Evolutionary conservation across 2,888 invertebrate genomes (phyloP).

Genomic region (Achlya flavicornis): DNA sequence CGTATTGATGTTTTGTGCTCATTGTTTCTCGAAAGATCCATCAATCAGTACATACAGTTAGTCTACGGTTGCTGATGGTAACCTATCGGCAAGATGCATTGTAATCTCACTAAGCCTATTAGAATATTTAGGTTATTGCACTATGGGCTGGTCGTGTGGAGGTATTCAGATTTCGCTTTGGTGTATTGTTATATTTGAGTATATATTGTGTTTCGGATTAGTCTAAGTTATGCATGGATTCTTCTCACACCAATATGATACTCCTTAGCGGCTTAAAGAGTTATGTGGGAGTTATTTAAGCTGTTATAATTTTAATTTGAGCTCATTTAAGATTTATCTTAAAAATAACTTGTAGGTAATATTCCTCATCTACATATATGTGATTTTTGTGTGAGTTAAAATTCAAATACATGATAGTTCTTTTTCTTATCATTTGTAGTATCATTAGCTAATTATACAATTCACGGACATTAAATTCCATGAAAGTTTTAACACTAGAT

Average conservation of each 20-base stretch:
- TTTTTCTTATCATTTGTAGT: too few relatives aligned
- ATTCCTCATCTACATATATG: too few relatives aligned
- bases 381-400: too few relatives aligned
- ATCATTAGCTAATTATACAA: background rate
- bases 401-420: too few relatives aligned
- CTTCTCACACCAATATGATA: background rate
- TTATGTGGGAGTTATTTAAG: background rate
- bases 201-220: slow-evolving; percentile 11
- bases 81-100: slow-evolving; percentile 32
- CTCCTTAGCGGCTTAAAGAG: slow-evolving; percentile 4
- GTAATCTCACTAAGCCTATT: slow-evolving; percentile 52
- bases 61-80: slow-evolving; percentile 44
- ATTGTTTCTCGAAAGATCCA: slow-evolving; percentile 73
- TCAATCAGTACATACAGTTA: slow-evolving; percentile 69
- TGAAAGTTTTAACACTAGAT: slow-evolving; percentile 27
- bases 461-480: slow-evolving; percentile 17
- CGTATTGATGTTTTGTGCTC: slow-evolving; percentile 60
- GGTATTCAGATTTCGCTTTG: slow-evolving; percentile 23
- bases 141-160: slow-evolving; percentile 22
- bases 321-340: too few relatives aligned
- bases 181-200: slow-evolving; percentile 2
- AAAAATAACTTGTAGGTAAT: too few relatives aligned
- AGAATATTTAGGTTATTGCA: slow-evolving; percentile 46
- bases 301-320: too few relatives aligned
- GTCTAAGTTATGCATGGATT: slow-evolving; percentile 5